Evolutionary conservation across 2,113 vertebrate genomes (phyloP).

Genomic region (Alligator sinensis): DNA sequence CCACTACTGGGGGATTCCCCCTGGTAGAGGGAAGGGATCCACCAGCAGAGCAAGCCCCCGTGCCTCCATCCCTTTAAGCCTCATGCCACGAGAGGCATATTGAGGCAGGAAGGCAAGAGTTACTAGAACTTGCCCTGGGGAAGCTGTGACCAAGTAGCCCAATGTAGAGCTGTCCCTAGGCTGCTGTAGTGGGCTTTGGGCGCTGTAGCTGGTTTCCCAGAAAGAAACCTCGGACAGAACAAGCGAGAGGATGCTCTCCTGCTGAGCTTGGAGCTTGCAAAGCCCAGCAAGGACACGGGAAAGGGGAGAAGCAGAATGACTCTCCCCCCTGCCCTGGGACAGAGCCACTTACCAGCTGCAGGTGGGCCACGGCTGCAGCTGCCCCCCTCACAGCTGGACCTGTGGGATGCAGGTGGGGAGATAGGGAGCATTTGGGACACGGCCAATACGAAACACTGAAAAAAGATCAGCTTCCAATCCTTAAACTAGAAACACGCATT

Average conservation of each 20-base stretch:
- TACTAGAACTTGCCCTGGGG: neutral
- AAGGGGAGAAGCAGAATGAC: neutral
- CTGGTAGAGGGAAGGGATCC: neutral
- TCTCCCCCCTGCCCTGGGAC: neutral
- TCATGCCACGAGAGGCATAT: neutral
- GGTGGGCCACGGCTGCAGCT: neutral
- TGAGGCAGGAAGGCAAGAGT: neutral
- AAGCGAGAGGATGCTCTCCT: no score
- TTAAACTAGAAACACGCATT: neutral
- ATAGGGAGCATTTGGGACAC: accelerated
- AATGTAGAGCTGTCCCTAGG: neutral
- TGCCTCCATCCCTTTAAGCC: neutral
- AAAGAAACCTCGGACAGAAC: no score
- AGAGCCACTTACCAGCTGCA: accelerated
- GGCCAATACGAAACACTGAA: accelerated
- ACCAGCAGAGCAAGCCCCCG: neutral
- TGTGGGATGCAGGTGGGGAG: accelerated
- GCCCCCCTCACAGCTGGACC: neutral
- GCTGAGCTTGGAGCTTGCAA: no score
- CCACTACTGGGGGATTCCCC: neutral
- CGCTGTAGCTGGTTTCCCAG: neutral
- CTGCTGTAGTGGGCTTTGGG: neutral
- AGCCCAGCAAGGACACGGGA: neutral
- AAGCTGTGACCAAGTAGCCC: neutral
- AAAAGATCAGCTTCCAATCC: neutral